These are phyloP conservation scores for Odocoileus hemionus DNA, from an alignment of 2,113 vertebrate genomes.

Conservation along the genomic window DNA sequence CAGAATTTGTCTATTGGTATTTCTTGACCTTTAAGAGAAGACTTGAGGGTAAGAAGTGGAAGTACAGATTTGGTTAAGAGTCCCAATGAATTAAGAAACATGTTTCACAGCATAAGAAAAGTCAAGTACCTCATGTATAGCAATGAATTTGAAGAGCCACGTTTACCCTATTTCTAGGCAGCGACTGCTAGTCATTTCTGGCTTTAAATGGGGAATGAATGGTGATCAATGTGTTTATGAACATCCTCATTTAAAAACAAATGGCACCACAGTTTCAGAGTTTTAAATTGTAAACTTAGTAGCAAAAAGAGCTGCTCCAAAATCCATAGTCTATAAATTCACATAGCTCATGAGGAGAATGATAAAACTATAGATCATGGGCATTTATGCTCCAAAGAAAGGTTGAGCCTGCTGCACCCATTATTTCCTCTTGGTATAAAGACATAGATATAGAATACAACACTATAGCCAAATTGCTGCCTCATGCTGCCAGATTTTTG, in stretches of 20 bases:
- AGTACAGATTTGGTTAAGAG: background rate
- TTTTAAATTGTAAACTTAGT: conserved; percentile 48
- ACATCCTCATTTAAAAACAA: conserved; percentile 46
- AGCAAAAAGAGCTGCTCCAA: conserved; percentile 44
- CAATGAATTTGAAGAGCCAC: background rate
- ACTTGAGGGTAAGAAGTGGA: background rate
- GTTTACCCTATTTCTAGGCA: background rate
- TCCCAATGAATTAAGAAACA: background rate
- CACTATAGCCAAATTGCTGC: background rate
- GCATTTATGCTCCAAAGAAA: background rate
- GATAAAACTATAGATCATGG: conserved; percentile 27
- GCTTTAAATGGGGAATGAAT: background rate
- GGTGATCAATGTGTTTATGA: conserved; percentile 21
- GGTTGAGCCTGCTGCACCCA: background rate
- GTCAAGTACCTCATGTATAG: background rate
- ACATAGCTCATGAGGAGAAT: conserved; percentile 29
- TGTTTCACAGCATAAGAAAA: background rate
- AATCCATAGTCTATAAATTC: conserved; percentile 52
- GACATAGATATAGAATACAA: background rate
- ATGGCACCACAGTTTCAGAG: background rate
- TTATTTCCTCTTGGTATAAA: background rate
- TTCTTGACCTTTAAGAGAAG: background rate
- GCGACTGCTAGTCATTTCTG: background rate
- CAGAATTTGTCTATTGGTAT: background rate
- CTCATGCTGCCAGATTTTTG: background rate